Base-by-base conservation (phyloP, 2,797 vertebrate genomes). In the Epinephelus coioides region DNA sequence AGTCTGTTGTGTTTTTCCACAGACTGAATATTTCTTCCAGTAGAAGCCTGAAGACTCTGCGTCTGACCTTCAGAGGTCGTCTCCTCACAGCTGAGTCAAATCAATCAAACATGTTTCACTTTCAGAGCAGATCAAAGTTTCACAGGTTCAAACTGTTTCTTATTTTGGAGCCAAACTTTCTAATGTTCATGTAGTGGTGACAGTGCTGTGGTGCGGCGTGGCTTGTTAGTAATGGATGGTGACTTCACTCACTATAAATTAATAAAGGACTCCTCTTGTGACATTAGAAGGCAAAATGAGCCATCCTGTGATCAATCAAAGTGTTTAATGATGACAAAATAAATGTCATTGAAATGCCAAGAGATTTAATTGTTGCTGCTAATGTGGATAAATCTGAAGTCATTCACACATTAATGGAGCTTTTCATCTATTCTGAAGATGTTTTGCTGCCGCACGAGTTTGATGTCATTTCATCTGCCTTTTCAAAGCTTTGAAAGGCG, bases 301-400 rank as follows among this genome's bases (percentile, higher is more conserved):
- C 74, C 70, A 54, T 83, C 74, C 65, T 73, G 82, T 51, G 68
- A 90, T 93, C 84, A 90, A 90, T 92, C 88, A 84, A 59, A 83
- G 81, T 79, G 80, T 81, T 81, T 86, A 90, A 93, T 82, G 79
- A 84, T 68, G 83, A 86, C 81, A 89, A 86, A 87, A 90, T 84
- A 91, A 91, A 92, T 92, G 91, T 79, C 90, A 90, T 44, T 69
- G 80, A 94, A 94, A 93, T 93, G 91, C 83, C 90, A 91, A 63
- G 86, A 84, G 84, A 89, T 86, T 88, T 91, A 88, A 92, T 89
- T 87, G 81, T 79, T 88, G 86, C 84, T 59, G 63, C 75, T 86
- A 87, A 89, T 86, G 68, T 74, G 87, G 70, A 86, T 80, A 60
- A 89, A 89, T 90, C 79, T 80, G 74, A 73, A 81, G 71, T 82